phyloP scores from a whole-genome alignment of 2,113 vertebrate genomes.

The Anoplopoma fimbria region DNA sequence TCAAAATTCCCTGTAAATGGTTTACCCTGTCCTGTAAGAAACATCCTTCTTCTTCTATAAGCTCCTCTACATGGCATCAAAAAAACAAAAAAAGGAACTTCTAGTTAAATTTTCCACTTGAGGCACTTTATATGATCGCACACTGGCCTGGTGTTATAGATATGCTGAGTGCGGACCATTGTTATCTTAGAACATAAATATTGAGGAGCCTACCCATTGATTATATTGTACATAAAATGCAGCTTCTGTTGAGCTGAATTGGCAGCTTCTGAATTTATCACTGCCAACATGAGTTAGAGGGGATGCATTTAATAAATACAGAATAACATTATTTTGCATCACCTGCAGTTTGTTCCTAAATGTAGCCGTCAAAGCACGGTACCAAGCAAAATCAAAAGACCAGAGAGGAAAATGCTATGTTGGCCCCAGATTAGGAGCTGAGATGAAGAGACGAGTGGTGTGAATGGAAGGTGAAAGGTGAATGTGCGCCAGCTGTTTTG shows the following conservation, averaged over 20 bases:
- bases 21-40: too few relatives aligned
- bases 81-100: background rate
- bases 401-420: too few relatives aligned
- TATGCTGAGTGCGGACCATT: background rate
- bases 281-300: background rate
- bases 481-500: constrained; percentile 37
- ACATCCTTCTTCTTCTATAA: too few relatives aligned
- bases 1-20: background rate
- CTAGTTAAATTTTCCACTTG: background rate
- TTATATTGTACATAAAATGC: background rate
- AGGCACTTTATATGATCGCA: background rate
- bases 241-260: background rate
- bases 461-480: constrained; percentile 1
- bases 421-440: too few relatives aligned
- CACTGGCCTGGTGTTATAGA: background rate
- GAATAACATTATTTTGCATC: background rate
- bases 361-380: background rate
- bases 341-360: background rate
- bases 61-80: too few relatives aligned
- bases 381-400: background rate
- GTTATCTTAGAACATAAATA: background rate
- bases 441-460: too few relatives aligned
- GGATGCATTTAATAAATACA: background rate
- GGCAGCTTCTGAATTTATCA: background rate
- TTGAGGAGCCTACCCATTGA: background rate